Evolutionary conservation across 2,888 invertebrate species (phyloP).

Genomic region (Plebejus melissa): DNA sequence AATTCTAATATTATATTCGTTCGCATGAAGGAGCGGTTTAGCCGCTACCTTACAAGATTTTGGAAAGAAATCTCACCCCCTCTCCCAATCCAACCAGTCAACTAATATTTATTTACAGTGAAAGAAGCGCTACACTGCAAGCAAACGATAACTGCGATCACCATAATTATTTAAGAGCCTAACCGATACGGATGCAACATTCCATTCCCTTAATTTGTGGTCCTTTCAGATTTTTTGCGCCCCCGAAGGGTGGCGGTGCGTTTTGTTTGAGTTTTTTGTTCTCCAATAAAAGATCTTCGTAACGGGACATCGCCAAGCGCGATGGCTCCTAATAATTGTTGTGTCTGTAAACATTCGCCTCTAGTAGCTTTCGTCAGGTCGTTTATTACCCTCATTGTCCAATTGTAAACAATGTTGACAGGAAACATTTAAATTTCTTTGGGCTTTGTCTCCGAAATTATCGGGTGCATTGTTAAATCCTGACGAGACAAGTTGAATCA

Average conservation of each 20-base stretch:
- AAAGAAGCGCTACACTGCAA: not conserved
- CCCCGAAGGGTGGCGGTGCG: constrained; percentile 59
- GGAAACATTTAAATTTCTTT: not conserved
- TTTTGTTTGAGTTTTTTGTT: constrained; percentile 64
- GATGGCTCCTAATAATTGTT: constrained; percentile 22
- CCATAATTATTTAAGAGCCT: constrained; percentile 36
- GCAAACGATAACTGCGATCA: not conserved
- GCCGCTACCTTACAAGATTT: too few species aligned
- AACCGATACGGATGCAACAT: constrained; percentile 70
- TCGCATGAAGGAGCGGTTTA: too few species aligned
- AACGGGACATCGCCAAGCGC: constrained; percentile 54
- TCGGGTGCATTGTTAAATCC: not conserved
- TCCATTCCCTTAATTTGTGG: constrained; percentile 73
- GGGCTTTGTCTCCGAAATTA: not conserved
- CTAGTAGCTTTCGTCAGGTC: constrained; percentile 11
- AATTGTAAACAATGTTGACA: not conserved
- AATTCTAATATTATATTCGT: not conserved
- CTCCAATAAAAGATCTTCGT: constrained; percentile 64
- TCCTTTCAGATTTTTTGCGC: constrained; percentile 70
- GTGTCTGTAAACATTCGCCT: constrained; percentile 18
- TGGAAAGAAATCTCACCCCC: too few species aligned
- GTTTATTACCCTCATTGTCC: constrained; percentile 6
- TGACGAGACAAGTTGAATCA: not conserved
- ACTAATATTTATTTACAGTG: not conserved
- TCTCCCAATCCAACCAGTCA: too few species aligned